Conservation (phyloP, 2,888 invertebrate species). For the Acleris laterana region DNA sequence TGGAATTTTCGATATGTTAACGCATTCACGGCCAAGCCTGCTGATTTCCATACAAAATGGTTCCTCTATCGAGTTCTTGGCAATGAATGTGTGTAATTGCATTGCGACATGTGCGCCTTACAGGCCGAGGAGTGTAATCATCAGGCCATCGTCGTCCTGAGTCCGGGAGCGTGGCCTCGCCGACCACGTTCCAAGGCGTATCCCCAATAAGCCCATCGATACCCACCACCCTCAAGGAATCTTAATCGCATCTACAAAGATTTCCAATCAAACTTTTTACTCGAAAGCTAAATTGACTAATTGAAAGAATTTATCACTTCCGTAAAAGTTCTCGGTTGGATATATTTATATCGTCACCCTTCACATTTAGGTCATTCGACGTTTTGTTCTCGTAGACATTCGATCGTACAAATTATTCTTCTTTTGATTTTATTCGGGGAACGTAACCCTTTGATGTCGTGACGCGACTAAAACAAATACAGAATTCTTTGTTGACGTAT, state of each 20-base stretch:
- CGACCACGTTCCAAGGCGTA: conserved; percentile 45
- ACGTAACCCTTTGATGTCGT: conserved; percentile 66
- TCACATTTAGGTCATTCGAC: conserved; percentile 63
- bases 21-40: not conserved
- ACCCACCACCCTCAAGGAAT: not conserved
- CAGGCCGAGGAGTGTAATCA: not conserved
- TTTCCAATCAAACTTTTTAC: conserved; percentile 73
- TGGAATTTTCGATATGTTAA: conserved; percentile 12
- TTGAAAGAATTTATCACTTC: conserved; percentile 79
- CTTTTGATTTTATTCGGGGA: conserved; percentile 62
- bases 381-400: conserved; percentile 54
- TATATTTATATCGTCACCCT: conserved; percentile 61
- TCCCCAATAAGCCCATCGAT: not conserved
- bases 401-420: conserved; percentile 50
- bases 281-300: conserved; percentile 75
- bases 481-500: conserved; percentile 52
- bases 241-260: conserved; percentile 44
- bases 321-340: conserved; percentile 61
- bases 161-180: not conserved
- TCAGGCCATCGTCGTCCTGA: not conserved
- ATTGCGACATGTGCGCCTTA: conserved; percentile 23
- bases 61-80: conserved; percentile 10
- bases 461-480: conserved; percentile 50
- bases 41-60: conserved; percentile 1
- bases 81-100: conserved; percentile 17